phyloP scores from a whole-genome alignment of 2,113 vertebrate genomes.

The Oceanodroma tethys region DNA sequence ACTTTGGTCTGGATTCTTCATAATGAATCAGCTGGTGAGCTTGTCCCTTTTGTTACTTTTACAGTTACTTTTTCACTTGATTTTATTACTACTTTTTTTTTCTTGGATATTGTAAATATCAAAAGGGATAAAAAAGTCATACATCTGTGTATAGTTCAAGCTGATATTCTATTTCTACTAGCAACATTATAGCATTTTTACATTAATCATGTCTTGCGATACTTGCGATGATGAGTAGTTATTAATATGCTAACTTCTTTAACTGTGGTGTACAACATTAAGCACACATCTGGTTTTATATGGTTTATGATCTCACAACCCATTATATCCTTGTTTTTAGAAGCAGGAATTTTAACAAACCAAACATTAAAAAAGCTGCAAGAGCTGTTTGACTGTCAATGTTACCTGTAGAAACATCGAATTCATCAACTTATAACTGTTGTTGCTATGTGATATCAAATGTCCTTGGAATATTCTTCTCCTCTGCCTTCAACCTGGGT shows the following conservation, averaged over 20 bases:
- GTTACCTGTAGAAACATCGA: not conserved
- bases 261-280: constrained; percentile 3
- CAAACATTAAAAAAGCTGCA: not conserved
- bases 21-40: not conserved
- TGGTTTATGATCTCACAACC: not conserved
- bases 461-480: not conserved
- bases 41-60: constrained; percentile 4
- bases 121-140: constrained; percentile 8
- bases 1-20: constrained; percentile 13
- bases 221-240: not conserved
- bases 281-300: not conserved
- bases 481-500: not conserved
- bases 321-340: constrained; percentile 18
- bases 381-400: not conserved
- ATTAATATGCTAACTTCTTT: constrained; percentile 21
- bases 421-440: not conserved
- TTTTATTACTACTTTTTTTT: not conserved
- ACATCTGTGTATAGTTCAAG: not conserved
- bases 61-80: not conserved
- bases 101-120: not conserved
- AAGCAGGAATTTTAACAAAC: not conserved
- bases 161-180: not conserved
- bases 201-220: not conserved
- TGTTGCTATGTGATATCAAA: not conserved
- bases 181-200: not conserved